Conservation (phyloP, 2,113 vertebrate genomes). For the Merops nubicus region DNA sequence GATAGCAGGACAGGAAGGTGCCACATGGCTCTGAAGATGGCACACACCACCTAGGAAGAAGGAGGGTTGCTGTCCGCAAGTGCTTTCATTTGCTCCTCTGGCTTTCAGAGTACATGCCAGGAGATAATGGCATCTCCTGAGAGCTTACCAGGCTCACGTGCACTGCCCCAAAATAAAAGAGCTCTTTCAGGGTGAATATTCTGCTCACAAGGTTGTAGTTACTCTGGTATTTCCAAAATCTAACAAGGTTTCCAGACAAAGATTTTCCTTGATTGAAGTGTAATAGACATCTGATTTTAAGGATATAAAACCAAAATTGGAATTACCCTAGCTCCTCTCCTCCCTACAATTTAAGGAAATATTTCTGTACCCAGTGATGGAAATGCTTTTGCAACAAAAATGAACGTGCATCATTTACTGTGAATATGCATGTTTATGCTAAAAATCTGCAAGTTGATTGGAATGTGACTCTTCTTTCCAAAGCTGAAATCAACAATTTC, state of each 20-base stretch:
- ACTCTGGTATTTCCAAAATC: background rate
- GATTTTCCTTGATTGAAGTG: background rate
- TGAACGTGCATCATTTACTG: background rate
- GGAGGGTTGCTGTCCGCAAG: background rate
- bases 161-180: background rate
- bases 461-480: background rate
- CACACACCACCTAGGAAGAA: background rate
- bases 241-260: background rate
- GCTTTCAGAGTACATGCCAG: background rate
- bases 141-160: background rate
- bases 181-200: background rate
- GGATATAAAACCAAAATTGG: background rate
- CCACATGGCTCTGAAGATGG: rapidly evolving
- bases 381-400: background rate
- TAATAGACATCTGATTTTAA: background rate
- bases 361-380: background rate
- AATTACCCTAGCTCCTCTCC: background rate
- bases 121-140: background rate
- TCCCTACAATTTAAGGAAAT: background rate
- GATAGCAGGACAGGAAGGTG: background rate
- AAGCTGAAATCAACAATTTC: background rate
- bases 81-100: background rate
- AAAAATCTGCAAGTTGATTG: background rate
- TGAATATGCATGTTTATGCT: background rate
- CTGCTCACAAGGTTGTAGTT: background rate